Evolutionary conservation across 2,113 vertebrate genomes (phyloP), one percentile per base, ranked within the genome.

Genomic region (Nycticorax nycticorax): DNA sequence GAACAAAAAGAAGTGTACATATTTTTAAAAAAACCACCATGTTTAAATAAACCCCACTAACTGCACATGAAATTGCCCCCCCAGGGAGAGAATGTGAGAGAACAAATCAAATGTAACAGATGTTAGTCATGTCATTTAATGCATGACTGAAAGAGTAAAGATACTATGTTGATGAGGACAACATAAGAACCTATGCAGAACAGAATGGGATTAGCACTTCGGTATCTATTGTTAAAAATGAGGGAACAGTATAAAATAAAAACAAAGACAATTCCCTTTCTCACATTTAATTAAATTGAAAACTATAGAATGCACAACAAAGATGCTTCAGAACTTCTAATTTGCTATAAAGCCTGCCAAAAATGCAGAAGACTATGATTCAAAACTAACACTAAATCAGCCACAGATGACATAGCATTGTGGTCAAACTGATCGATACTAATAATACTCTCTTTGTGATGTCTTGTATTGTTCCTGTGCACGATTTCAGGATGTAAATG

Each of bases 131-230:
- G 76, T 88, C 48, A 83, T 88, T 92, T 96, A 94, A 96, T 91
- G 89, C 95, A 94, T 94, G 96, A 93, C 68, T 97, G 95, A 71
- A 89, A 94, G 59, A 68, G 39, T 89, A 66, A 75, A 93, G 87
- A 64, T n/a, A 60, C 45, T 85, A 10, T 13, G 63, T n/a, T 64
- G 53, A 69, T 60, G 39, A 89, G 71, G 71, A 60, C 48, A 72
- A 41, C 24, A 5, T 10, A 93, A 57, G 62, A 96, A 95, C 30
- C 69, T 88, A 52, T 59, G 43, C 53, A 85, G 52, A 87, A 82
- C 21, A 79, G 39, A 82, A 89, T 17, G 30, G 27, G 26, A 89
- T 81, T 55, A 75, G 20, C 33, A 53, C 26, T 85, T 91, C 60
- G 60, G 18, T 5, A 41, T 48, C 57, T 94, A 7, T n/a, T 81